Evolutionary conservation across 2,797 vertebrate genomes (phyloP), one percentile per base, ranked within the genome.

Genomic region (Sebastes taczanowskii): DNA sequence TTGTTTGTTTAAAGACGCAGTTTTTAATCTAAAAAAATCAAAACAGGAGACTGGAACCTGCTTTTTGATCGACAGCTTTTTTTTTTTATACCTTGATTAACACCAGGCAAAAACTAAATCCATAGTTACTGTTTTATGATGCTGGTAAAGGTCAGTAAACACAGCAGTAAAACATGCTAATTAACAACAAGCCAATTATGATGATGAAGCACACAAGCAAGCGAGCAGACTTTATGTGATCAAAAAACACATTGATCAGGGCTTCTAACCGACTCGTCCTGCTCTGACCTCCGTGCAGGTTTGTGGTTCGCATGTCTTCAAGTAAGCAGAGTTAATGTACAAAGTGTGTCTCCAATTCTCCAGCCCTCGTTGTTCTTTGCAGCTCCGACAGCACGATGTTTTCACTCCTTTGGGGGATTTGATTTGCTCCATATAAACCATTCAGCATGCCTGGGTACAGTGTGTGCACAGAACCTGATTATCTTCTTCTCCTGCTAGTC

Each of bases 401-500:
- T 81, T 76, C 30, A 8, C 71, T 85, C 34, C 59, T 77, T 53
- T 56, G 20, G 8, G 73, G 73, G 35, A 78, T 71, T 79, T 67
- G 53, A 81, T 65, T 83, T 81, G 62, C 72, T 80, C 60, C 52
- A 56, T 63, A 82, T 78, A 79, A 86, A 81, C 68, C 71, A 71
- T 71, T 66, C 70, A 83, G 62, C 62, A 32, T 78, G 66, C n/a
- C 27, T 30, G 38, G 35, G 65, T 68, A 70, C 77, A 84, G 16
- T 38, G 49, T 81, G 63, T 58, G 71, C 83, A 80, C 61, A 70
- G 58, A 82, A 55, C 32, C 80, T 77, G 67, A 84, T 89, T 78
- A 78, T 78, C 76, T 75, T 72, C 60, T 78, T 38, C 35, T 38
- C 22, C 38, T 61, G 66, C 64, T 71, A 81, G 60, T 84, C 71